These are phyloP conservation scores for Drosophila paranaensis DNA, from an alignment of 2,888 invertebrate species.

Conservation along the genomic window DNA sequence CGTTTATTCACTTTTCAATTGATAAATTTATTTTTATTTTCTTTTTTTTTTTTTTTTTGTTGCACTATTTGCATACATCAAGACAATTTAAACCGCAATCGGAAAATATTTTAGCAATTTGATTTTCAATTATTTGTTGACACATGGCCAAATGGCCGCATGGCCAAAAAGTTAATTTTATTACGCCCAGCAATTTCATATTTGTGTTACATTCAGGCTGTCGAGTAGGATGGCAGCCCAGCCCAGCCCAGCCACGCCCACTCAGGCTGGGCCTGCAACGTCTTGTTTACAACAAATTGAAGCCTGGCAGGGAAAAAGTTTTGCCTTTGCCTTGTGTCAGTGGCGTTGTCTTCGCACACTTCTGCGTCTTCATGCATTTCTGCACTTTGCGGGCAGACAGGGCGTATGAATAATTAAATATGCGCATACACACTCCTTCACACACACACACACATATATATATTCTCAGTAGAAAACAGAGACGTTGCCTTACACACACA, in stretches of 20 bases:
- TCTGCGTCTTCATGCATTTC: slow-evolving; percentile 49
- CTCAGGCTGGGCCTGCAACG: slow-evolving; percentile 3
- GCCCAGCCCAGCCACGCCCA: slow-evolving; percentile 1
- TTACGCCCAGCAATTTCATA: slow-evolving; percentile 54
- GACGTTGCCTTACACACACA: slow-evolving; percentile 24
- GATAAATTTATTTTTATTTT: neutral
- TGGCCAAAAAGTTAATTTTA: slow-evolving; percentile 62
- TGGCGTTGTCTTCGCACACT: slow-evolving; percentile 32
- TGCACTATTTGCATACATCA: neutral
- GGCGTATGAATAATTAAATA: slow-evolving; percentile 79
- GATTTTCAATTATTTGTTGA: slow-evolving; percentile 65
- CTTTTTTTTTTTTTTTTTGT: too few relatives aligned
- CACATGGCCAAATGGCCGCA: slow-evolving; percentile 30
- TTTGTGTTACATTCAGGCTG: slow-evolving; percentile 50
- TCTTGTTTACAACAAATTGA: slow-evolving; percentile 63
- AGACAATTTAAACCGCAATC: slow-evolving; percentile 21
- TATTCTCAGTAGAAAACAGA: neutral
- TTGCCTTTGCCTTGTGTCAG: slow-evolving; percentile 37
- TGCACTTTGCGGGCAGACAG: slow-evolving; percentile 71
- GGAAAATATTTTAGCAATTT: slow-evolving; percentile 46
- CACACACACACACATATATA: slow-evolving; percentile 16
- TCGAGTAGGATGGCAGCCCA: neutral
- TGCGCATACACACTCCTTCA: slow-evolving; percentile 29
- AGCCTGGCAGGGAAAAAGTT: slow-evolving; percentile 50
- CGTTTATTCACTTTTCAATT: neutral